Evolutionary conservation across 92 coral and sea anemone species (phyloP).

Genomic region (Nematostella vectensis): DNA sequence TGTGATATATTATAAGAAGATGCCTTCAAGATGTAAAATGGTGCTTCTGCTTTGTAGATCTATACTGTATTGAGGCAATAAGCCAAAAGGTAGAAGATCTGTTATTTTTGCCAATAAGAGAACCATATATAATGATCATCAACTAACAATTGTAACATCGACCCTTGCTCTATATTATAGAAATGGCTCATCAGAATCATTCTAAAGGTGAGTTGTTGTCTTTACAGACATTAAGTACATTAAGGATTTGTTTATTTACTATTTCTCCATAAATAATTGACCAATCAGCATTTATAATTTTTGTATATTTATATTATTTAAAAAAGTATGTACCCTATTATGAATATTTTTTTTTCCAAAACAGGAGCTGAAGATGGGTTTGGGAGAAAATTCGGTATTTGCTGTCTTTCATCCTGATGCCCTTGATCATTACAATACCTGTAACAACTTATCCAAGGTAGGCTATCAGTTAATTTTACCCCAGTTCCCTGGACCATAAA

Average conservation of each 20-base stretch:
- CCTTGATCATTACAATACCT: slow-evolving; percentile 70
- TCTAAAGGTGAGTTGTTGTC: slow-evolving; percentile 64
- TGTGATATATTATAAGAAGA: no score
- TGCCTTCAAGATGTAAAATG: no score
- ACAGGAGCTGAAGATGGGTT: slow-evolving; percentile 89
- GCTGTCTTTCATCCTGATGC: slow-evolving; percentile 96
- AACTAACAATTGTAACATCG: no score
- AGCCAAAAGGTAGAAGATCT: no score
- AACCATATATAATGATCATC: no score
- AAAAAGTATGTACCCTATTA: background rate
- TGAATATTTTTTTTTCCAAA: no score
- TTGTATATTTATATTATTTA: background rate
- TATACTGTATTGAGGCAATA: no score
- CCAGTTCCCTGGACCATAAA: no score
- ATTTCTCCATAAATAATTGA: background rate
- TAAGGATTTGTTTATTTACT: background rate
- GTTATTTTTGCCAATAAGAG: no score
- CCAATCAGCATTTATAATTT: background rate
- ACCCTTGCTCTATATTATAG: slow-evolving; percentile 28
- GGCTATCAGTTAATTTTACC: no score
- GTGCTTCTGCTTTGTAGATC: no score
- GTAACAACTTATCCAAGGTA: slow-evolving; percentile 82
- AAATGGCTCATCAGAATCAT: slow-evolving; percentile 97
- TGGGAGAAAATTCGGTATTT: slow-evolving; percentile 86
- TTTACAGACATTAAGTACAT: background rate